Base-by-base conservation (phyloP, 2,888 invertebrate species). In the Parapristionchus giblindavisi region DNA sequence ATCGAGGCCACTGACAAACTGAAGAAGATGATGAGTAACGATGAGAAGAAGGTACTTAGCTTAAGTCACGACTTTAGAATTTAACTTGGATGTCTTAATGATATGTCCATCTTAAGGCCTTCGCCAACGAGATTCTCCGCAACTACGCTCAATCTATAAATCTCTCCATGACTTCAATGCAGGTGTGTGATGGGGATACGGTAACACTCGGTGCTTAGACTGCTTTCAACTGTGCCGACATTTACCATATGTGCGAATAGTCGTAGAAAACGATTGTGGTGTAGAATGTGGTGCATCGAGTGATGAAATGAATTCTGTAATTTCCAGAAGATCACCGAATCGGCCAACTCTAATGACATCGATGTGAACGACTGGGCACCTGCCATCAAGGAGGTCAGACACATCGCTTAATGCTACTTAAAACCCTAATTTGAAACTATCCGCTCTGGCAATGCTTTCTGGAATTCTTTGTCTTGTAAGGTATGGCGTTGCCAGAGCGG, bases 1-100 rank as follows among this genome's bases (percentile, higher is more conserved):
- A 77, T 86, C 43, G 87, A 87, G 58, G 83, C 81, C 3, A 76
- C 83, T 14, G 86, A 87, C 29, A 80, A 82, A 72, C 77, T 86
- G 38, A 83, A 83, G 75, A 87, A 84, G 75, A 83, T 84, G 79
- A 86, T 82, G 66, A 80, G 79, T 56, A 77, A 80, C 43, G 84
- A 78, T 11, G 85, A 86, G 74, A 85, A 85, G 66, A 77, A 78
- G 71, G 80, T 77, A 14, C 29, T 51, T n/a, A 11, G 34, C 1
- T n/a, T 6, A 40, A 21, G 2, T 43, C 52, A 68, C 6, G n/a
- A 51, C 24, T 11, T 51, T 27, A 68, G 11, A 32, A n/a, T 36
- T 48, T 11, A 58, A 24, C 21, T 14, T 6, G 11, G 11, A 36
- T 24, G 0, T 60, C 3, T 27, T n/a, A 36, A 32, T 60, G 32